A percentile compares a stretch with the other conserved stretches of the same genome.
phyloP scores from a whole-genome alignment of 1,140 invertebrate species.

The Cylas formicarius region DNA sequence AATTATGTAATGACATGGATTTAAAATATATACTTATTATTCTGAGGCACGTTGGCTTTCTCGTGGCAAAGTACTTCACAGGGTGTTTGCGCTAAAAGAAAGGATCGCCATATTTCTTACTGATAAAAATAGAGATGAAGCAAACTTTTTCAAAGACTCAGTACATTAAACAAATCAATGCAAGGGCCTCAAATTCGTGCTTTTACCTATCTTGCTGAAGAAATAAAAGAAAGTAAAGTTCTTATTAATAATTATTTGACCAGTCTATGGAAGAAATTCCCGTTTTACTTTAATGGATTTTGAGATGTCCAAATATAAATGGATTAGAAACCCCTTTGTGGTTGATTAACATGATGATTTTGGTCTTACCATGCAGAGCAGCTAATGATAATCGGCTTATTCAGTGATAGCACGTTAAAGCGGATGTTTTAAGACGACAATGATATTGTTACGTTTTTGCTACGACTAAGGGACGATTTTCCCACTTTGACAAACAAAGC shows the following conservation, averaged over 20 bases:
- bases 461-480: no score
- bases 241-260: slow-evolving; percentile 22
- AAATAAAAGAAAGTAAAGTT: slow-evolving; percentile 23
- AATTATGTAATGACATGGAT: no score
- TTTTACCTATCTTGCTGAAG: slow-evolving; percentile 21
- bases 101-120: slow-evolving; percentile 4
- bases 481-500: no score
- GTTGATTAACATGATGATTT: no score
- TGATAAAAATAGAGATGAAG: slow-evolving; percentile 12
- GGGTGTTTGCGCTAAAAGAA: slow-evolving; percentile 21
- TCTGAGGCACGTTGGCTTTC: slow-evolving; percentile 19
- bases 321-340: no score
- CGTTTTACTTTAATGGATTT: slow-evolving; percentile 22
- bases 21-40: no score
- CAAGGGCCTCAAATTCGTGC: slow-evolving; percentile 20
- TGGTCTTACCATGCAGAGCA: no score
- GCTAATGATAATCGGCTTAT: no score
- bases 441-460: no score
- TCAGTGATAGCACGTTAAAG: no score
- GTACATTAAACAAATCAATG: slow-evolving; percentile 23
- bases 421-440: no score
- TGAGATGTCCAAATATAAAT: no score
- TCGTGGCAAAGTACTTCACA: slow-evolving; percentile 20
- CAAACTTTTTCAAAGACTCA: slow-evolving; percentile 24
- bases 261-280: slow-evolving; percentile 17